Percentiles rank a stretch among this genome's conserved stretches.
These are phyloP conservation scores for Aproaerema taeniolella DNA, from an alignment of 2,888 invertebrate genomes.

Conservation along the genomic window DNA sequence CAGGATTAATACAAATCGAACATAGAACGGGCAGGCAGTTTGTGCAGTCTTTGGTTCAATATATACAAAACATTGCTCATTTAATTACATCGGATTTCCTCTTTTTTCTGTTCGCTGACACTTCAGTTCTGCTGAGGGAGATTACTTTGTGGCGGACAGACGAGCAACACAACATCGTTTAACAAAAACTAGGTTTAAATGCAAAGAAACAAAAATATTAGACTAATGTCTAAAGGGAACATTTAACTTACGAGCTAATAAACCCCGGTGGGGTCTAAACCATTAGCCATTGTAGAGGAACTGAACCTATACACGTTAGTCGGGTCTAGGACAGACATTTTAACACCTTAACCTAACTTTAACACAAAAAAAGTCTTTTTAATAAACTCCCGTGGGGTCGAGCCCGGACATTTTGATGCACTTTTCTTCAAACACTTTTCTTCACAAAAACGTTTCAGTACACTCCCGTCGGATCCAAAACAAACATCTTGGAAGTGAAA, in stretches of 20 bases:
- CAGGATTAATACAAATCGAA: conserved; percentile 29
- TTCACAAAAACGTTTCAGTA: conserved; percentile 42
- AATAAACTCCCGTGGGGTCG: conserved; percentile 49
- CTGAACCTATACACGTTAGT: conserved; percentile 49
- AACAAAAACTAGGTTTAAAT: conserved; percentile 21
- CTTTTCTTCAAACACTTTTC: conserved; percentile 33
- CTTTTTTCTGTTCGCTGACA: conserved; percentile 61
- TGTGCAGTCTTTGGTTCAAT: conserved; percentile 72
- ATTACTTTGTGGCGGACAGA: conserved; percentile 57
- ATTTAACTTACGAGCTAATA: conserved; percentile 32
- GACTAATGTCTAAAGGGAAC: conserved; percentile 16
- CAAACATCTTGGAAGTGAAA: conserved; percentile 49
- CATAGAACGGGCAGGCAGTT: conserved; percentile 40
- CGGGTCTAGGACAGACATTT: conserved; percentile 41
- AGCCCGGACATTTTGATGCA: conserved; percentile 46
- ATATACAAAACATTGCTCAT: conserved; percentile 39
- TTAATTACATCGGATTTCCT: conserved; percentile 41
- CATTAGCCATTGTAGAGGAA: conserved; percentile 42
- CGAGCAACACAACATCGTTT: conserved; percentile 29
- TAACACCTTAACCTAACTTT: conserved; percentile 23
- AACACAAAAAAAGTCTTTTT: conserved; percentile 35
- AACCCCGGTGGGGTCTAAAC: conserved; percentile 55
- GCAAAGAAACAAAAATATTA: conserved; percentile 17
- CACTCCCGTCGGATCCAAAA: conserved; percentile 66
- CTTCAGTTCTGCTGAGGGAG: conserved; percentile 56